Base-by-base conservation (phyloP, 2,888 invertebrate species). In the Caenorhabditis drosophilae region DNA sequence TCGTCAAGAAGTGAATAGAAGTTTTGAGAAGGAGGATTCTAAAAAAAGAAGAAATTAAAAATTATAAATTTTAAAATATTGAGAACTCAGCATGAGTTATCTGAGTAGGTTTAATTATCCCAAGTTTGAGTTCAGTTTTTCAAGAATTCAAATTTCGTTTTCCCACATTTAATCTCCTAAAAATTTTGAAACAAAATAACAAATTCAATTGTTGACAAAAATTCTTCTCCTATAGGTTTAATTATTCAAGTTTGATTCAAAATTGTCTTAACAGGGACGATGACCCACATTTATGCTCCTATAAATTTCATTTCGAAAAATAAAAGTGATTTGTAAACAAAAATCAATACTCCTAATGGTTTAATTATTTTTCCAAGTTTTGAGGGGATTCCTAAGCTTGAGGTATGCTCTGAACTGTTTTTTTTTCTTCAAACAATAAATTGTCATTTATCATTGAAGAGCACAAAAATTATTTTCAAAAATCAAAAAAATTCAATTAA, bases 91-190 rank as follows among this genome's bases (percentile, higher is more conserved):
- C 45, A 53, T 45, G 36, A 27, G 55, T 7, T 27, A 46, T 64
- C 63, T 64, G 62, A 70, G 70, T 67, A 67, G 67, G 70, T 67
- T 67, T 63, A 67, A 67, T 63, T 67, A 44, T 49, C 66, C 61
- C 67, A 70, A 67, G 63, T 70, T 67, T 70, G 66, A 57, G 48
- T 53, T 44, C 51, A 53, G 57, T 63, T 63, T 31, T 31, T 12
- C 12, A 31, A 31, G 12, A 31, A 31, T 9, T 6, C 31, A 31
- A 31, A 12, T 31, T 31, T 31, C 7, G 31, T 31, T 31, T 31
- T n/a, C n/a, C n/a, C n/a, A n/a, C n/a, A n/a, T n/a, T n/a, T n/a
- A n/a, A n/a, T n/a, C n/a, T n/a, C n/a, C n/a, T n/a, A n/a, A n/a
- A n/a, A n/a, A n/a, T n/a, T n/a, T n/a, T n/a, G n/a, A n/a, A n/a